Conservation (phyloP, 2,888 invertebrate species). For the Phorcus lineatus region DNA sequence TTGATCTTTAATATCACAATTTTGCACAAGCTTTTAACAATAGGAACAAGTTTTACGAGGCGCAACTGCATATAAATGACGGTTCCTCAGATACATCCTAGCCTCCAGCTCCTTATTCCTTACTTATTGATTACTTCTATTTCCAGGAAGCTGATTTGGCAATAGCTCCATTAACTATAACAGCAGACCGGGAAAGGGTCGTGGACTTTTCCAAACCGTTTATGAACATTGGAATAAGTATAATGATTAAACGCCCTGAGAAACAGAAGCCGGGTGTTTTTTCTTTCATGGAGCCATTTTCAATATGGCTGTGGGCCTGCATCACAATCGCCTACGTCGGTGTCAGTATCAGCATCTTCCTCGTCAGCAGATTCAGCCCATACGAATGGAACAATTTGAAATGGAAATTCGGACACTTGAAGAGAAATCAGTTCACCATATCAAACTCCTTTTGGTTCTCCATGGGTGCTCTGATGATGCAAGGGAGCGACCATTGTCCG, state of each 20-base stretch:
- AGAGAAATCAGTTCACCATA: conserved; percentile 83
- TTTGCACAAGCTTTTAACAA: too few species aligned
- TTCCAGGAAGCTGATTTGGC: conserved; percentile 94
- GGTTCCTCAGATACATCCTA: not conserved
- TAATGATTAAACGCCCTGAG: conserved; percentile 93
- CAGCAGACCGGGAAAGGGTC: conserved; percentile 91
- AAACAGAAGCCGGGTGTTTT: conserved; percentile 94
- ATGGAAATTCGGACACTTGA: conserved; percentile 65
- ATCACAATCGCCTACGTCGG: conserved; percentile 92
- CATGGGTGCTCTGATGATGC: conserved; percentile 97
- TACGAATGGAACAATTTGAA: conserved; percentile 90
- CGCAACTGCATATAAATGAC: too few species aligned
- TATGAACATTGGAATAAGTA: conserved; percentile 95
- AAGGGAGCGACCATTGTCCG: conserved; percentile 97
- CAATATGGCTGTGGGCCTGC: conserved; percentile 97
- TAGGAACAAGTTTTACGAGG: too few species aligned
- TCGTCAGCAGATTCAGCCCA: conserved; percentile 96
- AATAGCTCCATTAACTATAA: conserved; percentile 95
- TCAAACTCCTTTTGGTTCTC: conserved; percentile 98
- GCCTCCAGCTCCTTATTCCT: not conserved
- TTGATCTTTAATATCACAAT: too few species aligned
- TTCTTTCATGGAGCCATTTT: conserved; percentile 97
- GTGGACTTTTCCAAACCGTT: conserved; percentile 99
- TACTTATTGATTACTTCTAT: not conserved
- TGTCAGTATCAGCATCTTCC: conserved; percentile 96